Conservation (phyloP, 2,113 vertebrate genomes). For the Sigmodon hispidus region DNA sequence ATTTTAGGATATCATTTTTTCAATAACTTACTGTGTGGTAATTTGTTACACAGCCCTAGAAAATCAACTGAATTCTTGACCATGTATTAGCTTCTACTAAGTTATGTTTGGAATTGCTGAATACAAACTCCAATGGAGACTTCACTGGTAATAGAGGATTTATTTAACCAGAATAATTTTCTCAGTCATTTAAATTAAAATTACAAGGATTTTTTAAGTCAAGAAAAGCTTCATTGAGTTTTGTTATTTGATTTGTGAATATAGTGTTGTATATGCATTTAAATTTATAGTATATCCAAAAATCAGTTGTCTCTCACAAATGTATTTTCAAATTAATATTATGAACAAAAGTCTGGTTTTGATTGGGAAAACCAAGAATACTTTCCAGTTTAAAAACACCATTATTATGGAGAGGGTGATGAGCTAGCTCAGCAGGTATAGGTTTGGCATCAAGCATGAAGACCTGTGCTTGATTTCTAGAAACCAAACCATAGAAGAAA, state of each 20-base stretch:
- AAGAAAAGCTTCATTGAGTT: not conserved
- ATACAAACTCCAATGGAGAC: not conserved
- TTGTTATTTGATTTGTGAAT: constrained; percentile 7
- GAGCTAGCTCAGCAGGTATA: no score
- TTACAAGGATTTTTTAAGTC: not conserved
- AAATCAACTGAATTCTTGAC: not conserved
- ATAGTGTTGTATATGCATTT: constrained; percentile 18
- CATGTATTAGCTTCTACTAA: not conserved
- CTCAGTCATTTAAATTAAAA: constrained; percentile 15
- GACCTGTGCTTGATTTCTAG: not conserved
- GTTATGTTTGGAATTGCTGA: not conserved
- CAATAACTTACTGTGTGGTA: not conserved
- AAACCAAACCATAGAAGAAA: not conserved
- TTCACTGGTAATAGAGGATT: not conserved
- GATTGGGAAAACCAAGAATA: constrained; percentile 35
- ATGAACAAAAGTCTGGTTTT: not conserved
- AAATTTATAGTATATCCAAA: not conserved
- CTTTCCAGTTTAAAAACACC: not conserved
- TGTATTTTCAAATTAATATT: not conserved
- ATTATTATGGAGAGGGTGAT: not conserved
- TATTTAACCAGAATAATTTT: not conserved
- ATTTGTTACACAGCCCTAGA: not conserved
- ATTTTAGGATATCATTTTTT: no score
- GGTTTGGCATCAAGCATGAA: not conserved
- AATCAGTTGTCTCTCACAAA: not conserved